Conservation (phyloP, 2,888 invertebrate species). For the Shargacucullia verbasci region DNA sequence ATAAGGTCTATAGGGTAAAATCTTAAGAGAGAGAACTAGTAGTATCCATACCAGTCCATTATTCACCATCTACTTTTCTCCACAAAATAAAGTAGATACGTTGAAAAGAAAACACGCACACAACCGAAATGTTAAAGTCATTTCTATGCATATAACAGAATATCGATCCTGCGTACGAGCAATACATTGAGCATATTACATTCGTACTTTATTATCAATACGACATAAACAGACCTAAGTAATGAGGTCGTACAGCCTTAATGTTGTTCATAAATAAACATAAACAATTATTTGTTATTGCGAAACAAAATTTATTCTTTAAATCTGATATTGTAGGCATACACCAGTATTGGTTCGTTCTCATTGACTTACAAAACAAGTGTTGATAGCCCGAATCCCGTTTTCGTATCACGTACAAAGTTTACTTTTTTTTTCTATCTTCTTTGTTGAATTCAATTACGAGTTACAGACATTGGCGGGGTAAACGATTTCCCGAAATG, state of each 20-base stretch:
- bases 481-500: constrained; percentile 68
- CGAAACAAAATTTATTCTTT: constrained; percentile 52
- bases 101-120: no score
- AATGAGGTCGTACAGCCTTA: constrained; percentile 36
- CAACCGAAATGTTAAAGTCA: neutral
- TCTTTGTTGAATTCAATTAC: constrained; percentile 84
- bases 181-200: constrained; percentile 28
- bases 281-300: constrained; percentile 52
- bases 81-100: no score
- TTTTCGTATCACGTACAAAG: constrained; percentile 81
- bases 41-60: no score
- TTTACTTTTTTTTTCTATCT: constrained; percentile 85
- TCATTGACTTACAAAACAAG: constrained; percentile 82
- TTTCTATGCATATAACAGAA: neutral
- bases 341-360: constrained; percentile 58
- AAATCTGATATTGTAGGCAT: constrained; percentile 48
- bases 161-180: constrained; percentile 2
- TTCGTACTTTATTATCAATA: constrained; percentile 33
- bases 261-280: constrained; percentile 52
- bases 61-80: no score
- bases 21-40: no score
- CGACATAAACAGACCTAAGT: constrained; percentile 46
- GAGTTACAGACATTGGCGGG: constrained; percentile 71
- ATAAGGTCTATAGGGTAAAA: no score
- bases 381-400: constrained; percentile 73